These are phyloP conservation scores for Agrotis puta DNA, from an alignment of 2,888 invertebrate genomes.

Conservation along the genomic window DNA sequence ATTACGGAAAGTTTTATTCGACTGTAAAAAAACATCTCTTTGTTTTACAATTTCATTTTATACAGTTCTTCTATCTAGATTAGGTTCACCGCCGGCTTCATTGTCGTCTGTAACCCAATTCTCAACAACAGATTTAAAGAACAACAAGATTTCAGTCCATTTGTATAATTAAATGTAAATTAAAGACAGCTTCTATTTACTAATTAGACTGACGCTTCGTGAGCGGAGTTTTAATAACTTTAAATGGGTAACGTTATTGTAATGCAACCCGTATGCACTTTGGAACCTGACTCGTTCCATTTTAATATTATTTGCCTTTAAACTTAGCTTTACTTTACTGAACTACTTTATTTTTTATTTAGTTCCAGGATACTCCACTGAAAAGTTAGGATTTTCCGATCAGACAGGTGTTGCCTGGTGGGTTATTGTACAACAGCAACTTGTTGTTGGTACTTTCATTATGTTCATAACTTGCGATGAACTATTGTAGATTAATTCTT, in stretches of 20 bases:
- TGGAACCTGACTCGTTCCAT: conserved; percentile 10
- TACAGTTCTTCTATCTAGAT: conserved; percentile 42
- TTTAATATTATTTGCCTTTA: conserved; percentile 14
- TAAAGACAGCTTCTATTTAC: conserved; percentile 40
- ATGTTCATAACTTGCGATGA: no score
- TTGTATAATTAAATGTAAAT: conserved; percentile 45
- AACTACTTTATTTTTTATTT: no score
- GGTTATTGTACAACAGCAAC: no score
- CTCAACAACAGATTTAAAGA: conserved; percentile 49
- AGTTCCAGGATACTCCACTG: no score
- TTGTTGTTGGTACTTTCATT: no score
- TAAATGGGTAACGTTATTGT: background rate
- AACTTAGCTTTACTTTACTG: background rate
- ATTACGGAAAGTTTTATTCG: conserved; percentile 13
- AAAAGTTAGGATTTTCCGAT: no score
- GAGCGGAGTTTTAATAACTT: conserved; percentile 19
- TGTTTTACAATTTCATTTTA: conserved; percentile 49
- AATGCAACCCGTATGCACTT: conserved; percentile 20
- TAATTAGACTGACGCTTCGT: conserved; percentile 37
- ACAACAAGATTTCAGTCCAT: conserved; percentile 47
- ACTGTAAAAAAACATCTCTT: conserved; percentile 14
- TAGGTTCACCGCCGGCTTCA: conserved; percentile 37
- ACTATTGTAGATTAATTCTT: no score
- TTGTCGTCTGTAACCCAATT: conserved; percentile 53
- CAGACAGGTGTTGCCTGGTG: no score